Evolutionary conservation across 1,140 invertebrate species (phyloP), one percentile per base, ranked within the genome.

Genomic region (Calliopsis andreniformis): DNA sequence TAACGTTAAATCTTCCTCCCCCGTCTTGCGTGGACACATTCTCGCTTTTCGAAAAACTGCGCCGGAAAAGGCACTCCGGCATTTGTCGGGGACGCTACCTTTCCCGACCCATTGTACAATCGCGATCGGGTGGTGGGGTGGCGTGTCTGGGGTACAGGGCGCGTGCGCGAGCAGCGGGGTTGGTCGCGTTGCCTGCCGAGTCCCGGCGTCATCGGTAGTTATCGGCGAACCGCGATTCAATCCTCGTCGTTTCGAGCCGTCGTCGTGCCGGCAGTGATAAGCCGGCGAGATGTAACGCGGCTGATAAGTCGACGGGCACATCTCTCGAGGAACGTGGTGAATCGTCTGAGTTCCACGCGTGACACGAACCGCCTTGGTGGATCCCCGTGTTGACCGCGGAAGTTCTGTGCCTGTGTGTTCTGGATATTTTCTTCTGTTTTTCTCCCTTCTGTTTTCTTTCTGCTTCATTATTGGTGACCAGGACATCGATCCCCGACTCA

Each of bases 181-280:
- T 83, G 82, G 76, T 75, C 82, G 82, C 53, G 82, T 67, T 53
- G 81, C 63, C 76, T 59, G 69, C 53, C 68, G 75, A 55, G 45
- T 18, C 70, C 79, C 77, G 67, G 71, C 77, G 67, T 80, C 80
- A 47, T 85, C 78, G 83, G 75, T 78, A 86, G 84, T 86, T 80
- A 85, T 82, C 83, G 83, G 84, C 83, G 84, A 78, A 77, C 80
- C 84, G 83, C 75, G 78, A 76, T 79, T 62, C 55, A 43, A 63
- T 56, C 70, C 67, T 75, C 83, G 83, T 85, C 77, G 79, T 12
- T 76, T 62, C 49, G 70, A 39, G n/a, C 32, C 68, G 63, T 25
- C 14, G 18, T n/a, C 16, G 30, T 30, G 59, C 45, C 64, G 71
- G 51, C 55, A 35, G 47, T 51, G 56, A 39, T 62, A 45, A n/a